Conservation (phyloP, 2,113 vertebrate species). For the Hyaena hyaena region DNA sequence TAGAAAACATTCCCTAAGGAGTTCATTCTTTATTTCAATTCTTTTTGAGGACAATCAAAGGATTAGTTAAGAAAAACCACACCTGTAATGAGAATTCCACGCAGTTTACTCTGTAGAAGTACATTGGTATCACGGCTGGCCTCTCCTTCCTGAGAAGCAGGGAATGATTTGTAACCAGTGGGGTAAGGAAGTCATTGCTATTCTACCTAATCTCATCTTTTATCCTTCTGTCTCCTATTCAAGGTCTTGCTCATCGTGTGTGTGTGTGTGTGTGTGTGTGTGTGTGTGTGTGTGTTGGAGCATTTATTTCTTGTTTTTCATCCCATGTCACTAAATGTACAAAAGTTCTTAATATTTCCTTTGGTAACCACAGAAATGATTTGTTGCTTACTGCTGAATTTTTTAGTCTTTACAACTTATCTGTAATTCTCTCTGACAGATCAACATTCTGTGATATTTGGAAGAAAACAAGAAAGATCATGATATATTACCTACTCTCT, state of each 20-base stretch:
- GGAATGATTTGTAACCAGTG: not conserved
- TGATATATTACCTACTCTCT: not conserved
- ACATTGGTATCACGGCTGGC: fast-evolving
- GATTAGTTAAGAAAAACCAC: not conserved
- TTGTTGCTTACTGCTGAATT: not conserved
- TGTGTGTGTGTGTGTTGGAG: not conserved
- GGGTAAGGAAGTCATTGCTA: not conserved
- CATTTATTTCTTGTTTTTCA: not conserved
- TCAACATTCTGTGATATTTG: not conserved
- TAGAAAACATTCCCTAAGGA: not conserved
- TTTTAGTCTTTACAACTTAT: not conserved
- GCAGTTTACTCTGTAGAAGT: not conserved
- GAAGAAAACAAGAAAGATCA: not conserved
- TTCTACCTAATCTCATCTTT: not conserved
- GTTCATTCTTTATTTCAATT: not conserved
- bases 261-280: not conserved
- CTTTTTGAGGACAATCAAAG: not conserved
- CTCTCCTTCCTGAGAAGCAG: not conserved
- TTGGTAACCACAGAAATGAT: not conserved
- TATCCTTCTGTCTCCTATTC: not conserved
- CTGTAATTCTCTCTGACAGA: not conserved
- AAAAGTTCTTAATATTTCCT: not conserved
- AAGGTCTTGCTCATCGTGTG: not conserved
- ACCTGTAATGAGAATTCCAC: not conserved
- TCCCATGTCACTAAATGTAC: not conserved